Base-by-base conservation (phyloP, 2,797 vertebrate genomes). In the Rachycentron canadum region DNA sequence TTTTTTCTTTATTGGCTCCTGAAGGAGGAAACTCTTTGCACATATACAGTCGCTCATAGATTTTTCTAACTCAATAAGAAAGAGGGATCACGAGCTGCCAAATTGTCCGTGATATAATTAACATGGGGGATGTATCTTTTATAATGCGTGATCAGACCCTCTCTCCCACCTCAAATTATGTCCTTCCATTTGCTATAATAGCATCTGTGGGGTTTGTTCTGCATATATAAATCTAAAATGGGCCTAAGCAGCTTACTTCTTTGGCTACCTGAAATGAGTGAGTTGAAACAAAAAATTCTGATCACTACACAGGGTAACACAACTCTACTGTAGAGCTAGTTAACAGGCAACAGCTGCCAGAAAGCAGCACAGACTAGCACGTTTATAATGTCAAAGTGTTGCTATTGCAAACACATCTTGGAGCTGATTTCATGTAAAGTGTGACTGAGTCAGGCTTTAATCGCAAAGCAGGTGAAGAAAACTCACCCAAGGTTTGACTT, bases 81-180 rank as follows among this genome's bases (percentile, higher is more conserved):
- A 70, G 65, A 65, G 74, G 60, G 53, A 73, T 65, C 68, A 69
- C 32, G 19, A 26, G 64, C 57, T 63, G 56, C 66, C 40, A 86
- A 82, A 88, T 76, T 60, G 63, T 79, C 62, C 0, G 23, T 74
- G 67, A 82, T 75, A 84, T 60, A 84, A 84, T 90, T 82, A 85
- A 76, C 62, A 83, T 7, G 1, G 36, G 68, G 60, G 36, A 59
- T 52, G 67, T 28, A 60, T 79, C 45, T 70, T n/a, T 67, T 32
- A 59, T 75, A 83, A 71, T 53, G 47, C 55, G 45, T 49, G 62
- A 71, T 81, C 63, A 58, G 34, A 64, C n/a, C 55, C 55, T 59
- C 79, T 68, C 57, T 75, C 73, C 65, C 36, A 60, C 36, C 63
- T 62, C 56, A 73, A 66, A 77, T 83, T 36, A 71, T 26, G 3